A percentile compares a stretch with the other conserved stretches of the same genome.
Evolutionary conservation across 2,888 invertebrate genomes (phyloP).

Genomic region (Himalopsyche japonica): DNA sequence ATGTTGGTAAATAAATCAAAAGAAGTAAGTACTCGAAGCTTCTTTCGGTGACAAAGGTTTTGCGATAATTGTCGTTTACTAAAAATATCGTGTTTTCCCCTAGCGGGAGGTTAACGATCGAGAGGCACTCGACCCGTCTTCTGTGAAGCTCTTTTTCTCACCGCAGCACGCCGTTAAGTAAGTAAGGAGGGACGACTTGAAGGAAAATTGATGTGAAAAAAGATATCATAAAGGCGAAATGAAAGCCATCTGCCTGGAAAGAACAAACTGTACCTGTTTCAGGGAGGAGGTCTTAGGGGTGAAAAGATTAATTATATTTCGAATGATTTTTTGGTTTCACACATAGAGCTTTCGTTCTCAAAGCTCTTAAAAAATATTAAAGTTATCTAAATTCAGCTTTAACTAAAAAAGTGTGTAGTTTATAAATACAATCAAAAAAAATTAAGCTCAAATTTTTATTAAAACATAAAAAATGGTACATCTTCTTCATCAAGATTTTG

Average conservation of each 20-base stretch:
- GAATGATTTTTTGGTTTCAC: background rate
- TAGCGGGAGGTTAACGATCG: constrained; percentile 26
- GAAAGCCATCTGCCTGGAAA: background rate
- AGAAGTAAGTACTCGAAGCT: background rate
- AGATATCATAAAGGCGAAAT: constrained; percentile 12
- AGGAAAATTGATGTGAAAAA: constrained; percentile 24
- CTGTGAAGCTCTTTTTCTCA: background rate
- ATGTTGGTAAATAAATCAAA: background rate
- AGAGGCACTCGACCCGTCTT: constrained; percentile 28
- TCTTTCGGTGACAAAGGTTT: background rate
- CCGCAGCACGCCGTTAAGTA: constrained; percentile 17
- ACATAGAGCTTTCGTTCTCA: background rate
- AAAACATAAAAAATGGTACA: no score
- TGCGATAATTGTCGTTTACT: constrained; percentile 11
- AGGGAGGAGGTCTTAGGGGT: background rate
- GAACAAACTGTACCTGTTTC: background rate
- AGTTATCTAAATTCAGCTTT: no score
- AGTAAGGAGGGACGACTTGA: constrained; percentile 16
- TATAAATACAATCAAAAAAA: no score
- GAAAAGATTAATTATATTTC: background rate
- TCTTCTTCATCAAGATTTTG: no score
- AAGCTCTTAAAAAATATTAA: background rate
- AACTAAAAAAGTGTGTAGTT: no score
- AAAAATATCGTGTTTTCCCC: constrained; percentile 8
- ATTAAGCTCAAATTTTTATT: no score